These are phyloP conservation scores for Melieria picta DNA, from an alignment of 2,888 invertebrate genomes.

Conservation along the genomic window DNA sequence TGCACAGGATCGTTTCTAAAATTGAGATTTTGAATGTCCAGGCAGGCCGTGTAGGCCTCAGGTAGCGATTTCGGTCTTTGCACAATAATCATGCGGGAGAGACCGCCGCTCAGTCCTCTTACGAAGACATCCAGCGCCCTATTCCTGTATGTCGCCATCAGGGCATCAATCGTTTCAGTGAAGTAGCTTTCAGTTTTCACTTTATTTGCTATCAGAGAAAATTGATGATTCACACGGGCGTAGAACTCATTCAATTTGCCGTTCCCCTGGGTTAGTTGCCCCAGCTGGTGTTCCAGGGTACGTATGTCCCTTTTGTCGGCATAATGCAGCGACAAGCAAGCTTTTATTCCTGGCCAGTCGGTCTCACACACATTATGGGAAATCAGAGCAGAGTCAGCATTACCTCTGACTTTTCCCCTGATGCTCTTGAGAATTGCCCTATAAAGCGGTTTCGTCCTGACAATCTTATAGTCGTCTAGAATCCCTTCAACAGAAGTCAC, in stretches of 20 bases:
- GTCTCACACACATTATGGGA: conserved; percentile 8
- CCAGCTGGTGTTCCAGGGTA: too few relatives aligned
- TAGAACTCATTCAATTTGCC: too few relatives aligned
- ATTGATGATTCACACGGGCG: too few relatives aligned
- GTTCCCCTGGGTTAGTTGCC: too few relatives aligned
- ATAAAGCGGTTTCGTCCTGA: conserved; percentile 37
- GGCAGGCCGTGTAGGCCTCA: background rate
- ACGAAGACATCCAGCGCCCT: conserved; percentile 27
- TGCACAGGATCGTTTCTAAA: background rate
- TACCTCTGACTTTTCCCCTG: conserved; percentile 34
- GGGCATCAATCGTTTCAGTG: conserved; percentile 31
- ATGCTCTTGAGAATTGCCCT: conserved; percentile 39
- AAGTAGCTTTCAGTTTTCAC: conserved; percentile 42
- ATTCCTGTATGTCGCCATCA: conserved; percentile 42
- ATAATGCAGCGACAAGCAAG: too few relatives aligned
- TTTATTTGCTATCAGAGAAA: conserved; percentile 34
- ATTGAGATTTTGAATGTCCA: background rate
- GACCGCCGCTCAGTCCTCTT: background rate
- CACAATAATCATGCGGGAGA: background rate
- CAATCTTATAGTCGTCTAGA: conserved; percentile 33
- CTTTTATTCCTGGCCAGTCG: too few relatives aligned
- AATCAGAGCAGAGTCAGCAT: conserved; percentile 33
- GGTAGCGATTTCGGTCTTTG: background rate
- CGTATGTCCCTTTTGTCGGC: too few relatives aligned
- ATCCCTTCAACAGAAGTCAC: conserved; percentile 37